Base-by-base conservation (phyloP, 1,140 invertebrate species). In the Cydia splendana region DNA sequence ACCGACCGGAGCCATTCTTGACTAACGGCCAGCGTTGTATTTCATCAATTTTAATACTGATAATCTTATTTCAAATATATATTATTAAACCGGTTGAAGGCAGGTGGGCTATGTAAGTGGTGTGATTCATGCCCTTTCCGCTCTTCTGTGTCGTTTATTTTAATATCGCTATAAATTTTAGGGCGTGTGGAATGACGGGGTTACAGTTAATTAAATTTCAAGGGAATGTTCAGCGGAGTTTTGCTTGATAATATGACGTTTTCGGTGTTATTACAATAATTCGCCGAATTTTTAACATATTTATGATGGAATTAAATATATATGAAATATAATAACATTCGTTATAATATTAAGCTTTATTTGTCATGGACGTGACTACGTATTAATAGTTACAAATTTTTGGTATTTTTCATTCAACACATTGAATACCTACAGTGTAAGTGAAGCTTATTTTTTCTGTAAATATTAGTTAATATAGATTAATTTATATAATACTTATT, bases 31-130 rank as follows among this genome's bases (percentile, higher is more conserved):
- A 76, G 78, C 74, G 69, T 57, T 76, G 48, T 80, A 76, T 84
- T 82, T 80, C 34, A 75, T 28, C 65, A 84, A 82, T 81, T 84
- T 84, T 80, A 82, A 80, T 79, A 78, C 78, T 78, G 79, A 78
- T 80, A 77, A 82, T 81, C 79, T 77, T 77, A 75, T 80, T 81
- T 71, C 77, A 71, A 81, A 82, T 80, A 75, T 80, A 75, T 80
- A n/a, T n/a, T n/a, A 80, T 75, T 77, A 45, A 83, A 82, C 78
- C 77, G 78, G 74, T 83, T 83, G 79, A 74, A 81, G 76, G 76
- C 76, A 80, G 20, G 69, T 65, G 74, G 51, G 77, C 76, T 51
- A 18, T 18, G 34, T 69, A 71, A 71, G 67, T 71, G 67, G n/a
- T 38, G 34, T 71, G 67, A 71, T 71, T 71, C 67, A 71, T 38